phyloP scores from a whole-genome alignment of 2,797 vertebrate genomes.

The Ceryle rudis region DNA sequence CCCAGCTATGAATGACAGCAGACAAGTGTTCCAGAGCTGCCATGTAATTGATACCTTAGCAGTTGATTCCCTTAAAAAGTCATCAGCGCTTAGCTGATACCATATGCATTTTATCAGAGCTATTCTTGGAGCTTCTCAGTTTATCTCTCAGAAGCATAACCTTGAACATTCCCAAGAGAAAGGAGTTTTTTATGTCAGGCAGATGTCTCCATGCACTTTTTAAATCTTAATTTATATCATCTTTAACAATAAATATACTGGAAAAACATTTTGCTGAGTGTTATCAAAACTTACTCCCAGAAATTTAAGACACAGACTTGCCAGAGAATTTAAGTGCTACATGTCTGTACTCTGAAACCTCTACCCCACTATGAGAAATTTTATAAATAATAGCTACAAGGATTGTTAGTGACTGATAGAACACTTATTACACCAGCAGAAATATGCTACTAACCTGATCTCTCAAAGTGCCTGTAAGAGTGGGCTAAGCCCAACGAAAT shows the following conservation, averaged over 20 bases:
- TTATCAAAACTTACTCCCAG: background rate
- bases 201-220: conserved; percentile 30
- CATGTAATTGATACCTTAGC: conserved; percentile 87
- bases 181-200: conserved; percentile 54
- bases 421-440: conserved; percentile 13
- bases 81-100: conserved; percentile 86
- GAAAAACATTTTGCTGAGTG: background rate
- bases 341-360: background rate
- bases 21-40: conserved; percentile 92
- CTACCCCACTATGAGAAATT: background rate
- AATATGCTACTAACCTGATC: conserved; percentile 88
- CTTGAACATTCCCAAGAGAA: conserved; percentile 76
- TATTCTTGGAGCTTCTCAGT: conserved; percentile 89
- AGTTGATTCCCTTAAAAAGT: conserved; percentile 99
- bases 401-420: background rate
- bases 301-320: background rate
- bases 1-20: conserved; percentile 85
- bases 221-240: background rate
- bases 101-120: conserved; percentile 88
- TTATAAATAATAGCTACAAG: background rate
- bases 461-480: conserved; percentile 88
- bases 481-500: conserved; percentile 89
- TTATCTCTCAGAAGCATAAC: conserved; percentile 85
- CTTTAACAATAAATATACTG: background rate
- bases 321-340: background rate